Base-by-base conservation (phyloP, 2,113 vertebrate genomes). In the Ptychochromis oligacanthus region DNA sequence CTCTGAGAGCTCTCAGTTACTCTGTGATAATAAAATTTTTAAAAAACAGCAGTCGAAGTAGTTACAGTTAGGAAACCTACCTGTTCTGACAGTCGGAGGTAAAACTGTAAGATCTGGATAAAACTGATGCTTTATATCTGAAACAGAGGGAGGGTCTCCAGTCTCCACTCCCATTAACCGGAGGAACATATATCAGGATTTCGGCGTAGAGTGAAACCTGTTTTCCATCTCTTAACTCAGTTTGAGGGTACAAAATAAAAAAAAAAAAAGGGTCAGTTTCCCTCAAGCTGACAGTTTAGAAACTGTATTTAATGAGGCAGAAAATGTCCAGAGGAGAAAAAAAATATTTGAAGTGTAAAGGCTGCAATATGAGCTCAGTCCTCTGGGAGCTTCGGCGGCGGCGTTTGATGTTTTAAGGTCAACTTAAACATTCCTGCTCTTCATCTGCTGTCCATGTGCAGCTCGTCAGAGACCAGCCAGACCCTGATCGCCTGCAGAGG, bases 381-480 rank as follows among this genome's bases (percentile, higher is more conserved):
- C 40, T 75, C 17, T 7, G 62, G 65, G 67, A 52, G 18, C n/a
- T 3, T 34, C 28, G 2, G 67, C 28, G 0, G 74, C 26, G 11
- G 6, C 3, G 58, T 92, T 85, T 91, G 84, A 93, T 88, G 90
- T 87, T 81, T 46, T 31, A 38, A 7, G 57, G 70, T 76, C 62
- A 62, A 46, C 36, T 1, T 65, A 24, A 49, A 88, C 90, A 93
- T 93, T 93, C 93, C 93, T 86, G 75, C 1, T 85, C 24, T 70
- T 84, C 92, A 92, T 94, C 90, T 95, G 95, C n/a, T 28, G 58
- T 49, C 80, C 91, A 93, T 83, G 79, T 93, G 94, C 24, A 38
- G 28, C 15, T 46, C 31, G 18, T 24, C 8, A 22, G 40, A 46
- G 64, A 18, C 22, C 64, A 6, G 6, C 43, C 72, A n/a, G 64